phyloP scores from a whole-genome alignment of 2,888 invertebrate species.

The Lasioglossum calceatum region DNA sequence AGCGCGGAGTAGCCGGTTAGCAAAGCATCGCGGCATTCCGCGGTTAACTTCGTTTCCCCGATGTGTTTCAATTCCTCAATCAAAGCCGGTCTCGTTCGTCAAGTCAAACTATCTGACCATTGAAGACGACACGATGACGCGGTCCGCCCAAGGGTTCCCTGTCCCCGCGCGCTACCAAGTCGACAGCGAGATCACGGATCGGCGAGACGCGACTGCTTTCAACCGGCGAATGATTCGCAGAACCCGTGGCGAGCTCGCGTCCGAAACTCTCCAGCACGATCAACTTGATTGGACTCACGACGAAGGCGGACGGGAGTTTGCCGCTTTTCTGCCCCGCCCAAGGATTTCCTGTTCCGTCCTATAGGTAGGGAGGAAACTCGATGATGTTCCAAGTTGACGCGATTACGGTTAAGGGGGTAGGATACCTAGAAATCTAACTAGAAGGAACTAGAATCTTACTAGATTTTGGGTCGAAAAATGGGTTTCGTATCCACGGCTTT shows the following conservation, averaged over 20 bases:
- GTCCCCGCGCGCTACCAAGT: conserved; percentile 86
- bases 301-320: conserved; percentile 85
- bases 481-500: too few relatives aligned
- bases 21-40: background rate
- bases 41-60: background rate
- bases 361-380: conserved; percentile 82
- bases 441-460: too few relatives aligned
- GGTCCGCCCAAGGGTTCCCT: conserved; percentile 90
- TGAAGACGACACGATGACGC: conserved; percentile 86
- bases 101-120: conserved; percentile 86
- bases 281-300: conserved; percentile 87
- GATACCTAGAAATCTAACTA: too few relatives aligned
- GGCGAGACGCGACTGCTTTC: background rate
- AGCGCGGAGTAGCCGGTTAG: background rate
- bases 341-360: conserved; percentile 89
- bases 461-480: too few relatives aligned
- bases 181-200: conserved; percentile 76
- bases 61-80: conserved; percentile 32
- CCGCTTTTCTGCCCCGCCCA: conserved; percentile 90
- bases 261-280: conserved; percentile 88
- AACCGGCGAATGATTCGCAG: conserved; percentile 81
- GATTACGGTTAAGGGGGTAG: conserved; percentile 14
- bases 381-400: conserved; percentile 16
- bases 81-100: conserved; percentile 73
- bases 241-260: conserved; percentile 89